A percentile compares a stretch with the other conserved stretches of the same genome.
These are phyloP conservation scores for Lycodopsis pacificus DNA, from an alignment of 2,797 vertebrate genomes.

Conservation along the genomic window DNA sequence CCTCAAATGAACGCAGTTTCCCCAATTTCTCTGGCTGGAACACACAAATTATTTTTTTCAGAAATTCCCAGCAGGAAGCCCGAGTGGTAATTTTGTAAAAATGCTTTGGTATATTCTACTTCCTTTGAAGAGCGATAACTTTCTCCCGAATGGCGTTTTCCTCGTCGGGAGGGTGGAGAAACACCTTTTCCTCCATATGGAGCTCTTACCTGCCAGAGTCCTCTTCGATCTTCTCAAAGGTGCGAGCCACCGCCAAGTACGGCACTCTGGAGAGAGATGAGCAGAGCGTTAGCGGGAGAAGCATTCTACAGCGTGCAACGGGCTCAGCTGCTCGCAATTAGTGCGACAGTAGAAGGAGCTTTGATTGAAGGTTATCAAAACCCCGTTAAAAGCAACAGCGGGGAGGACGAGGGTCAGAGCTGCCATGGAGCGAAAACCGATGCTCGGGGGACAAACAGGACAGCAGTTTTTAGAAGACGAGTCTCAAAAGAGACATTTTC, in stretches of 20 bases:
- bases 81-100: constrained; percentile 21
- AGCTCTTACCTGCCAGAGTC: constrained; percentile 89
- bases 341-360: constrained; percentile 42
- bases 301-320: constrained; percentile 30
- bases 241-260: constrained; percentile 91
- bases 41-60: constrained; percentile 46
- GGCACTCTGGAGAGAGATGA: constrained; percentile 85
- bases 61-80: constrained; percentile 44
- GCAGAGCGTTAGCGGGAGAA: constrained; percentile 59
- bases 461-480: background rate
- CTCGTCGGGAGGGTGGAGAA: background rate
- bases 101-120: background rate
- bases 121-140: constrained; percentile 31
- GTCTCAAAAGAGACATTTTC: background rate
- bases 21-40: constrained; percentile 2
- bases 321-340: constrained; percentile 64
- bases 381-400: constrained; percentile 8
- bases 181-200: constrained; percentile 38
- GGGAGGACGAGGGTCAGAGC: constrained; percentile 39
- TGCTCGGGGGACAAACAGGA: background rate
- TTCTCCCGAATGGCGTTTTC: constrained; percentile 37
- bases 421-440: background rate
- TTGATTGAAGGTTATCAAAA: constrained; percentile 52
- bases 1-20: background rate
- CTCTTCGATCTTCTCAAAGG: constrained; percentile 93